Conservation (phyloP, 2,113 vertebrate genomes). For the Phalacrocorax carbo region DNA sequence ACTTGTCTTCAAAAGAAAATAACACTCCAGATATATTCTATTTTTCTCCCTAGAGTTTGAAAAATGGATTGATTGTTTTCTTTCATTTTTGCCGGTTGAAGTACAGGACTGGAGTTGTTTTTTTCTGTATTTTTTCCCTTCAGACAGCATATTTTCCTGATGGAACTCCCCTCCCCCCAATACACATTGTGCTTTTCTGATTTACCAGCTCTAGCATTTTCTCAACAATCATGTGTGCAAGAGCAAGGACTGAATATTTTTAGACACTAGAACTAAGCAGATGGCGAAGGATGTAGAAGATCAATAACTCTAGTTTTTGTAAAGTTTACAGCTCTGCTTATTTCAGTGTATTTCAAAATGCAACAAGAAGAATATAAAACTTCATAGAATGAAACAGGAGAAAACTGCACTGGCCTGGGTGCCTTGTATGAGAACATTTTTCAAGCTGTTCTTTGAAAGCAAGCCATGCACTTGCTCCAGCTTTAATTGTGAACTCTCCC, state of each 20-base stretch:
- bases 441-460: conserved; percentile 19
- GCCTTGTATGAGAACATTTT: not conserved
- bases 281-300: conserved; percentile 43
- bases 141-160: conserved; percentile 62
- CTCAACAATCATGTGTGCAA: conserved; percentile 62
- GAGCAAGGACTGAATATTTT: conserved; percentile 43
- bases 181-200: conserved; percentile 66
- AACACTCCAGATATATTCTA: not conserved
- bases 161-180: conserved; percentile 49
- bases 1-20: conserved; percentile 8
- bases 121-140: conserved; percentile 55
- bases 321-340: conserved; percentile 46
- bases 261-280: conserved; percentile 38
- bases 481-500: conserved; percentile 23
- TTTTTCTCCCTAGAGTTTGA: not conserved
- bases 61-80: not conserved
- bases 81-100: conserved; percentile 34
- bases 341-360: conserved; percentile 20
- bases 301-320: conserved; percentile 15
- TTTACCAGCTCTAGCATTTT: conserved; percentile 69
- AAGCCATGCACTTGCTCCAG: conserved; percentile 26
- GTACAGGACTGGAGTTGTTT: conserved; percentile 8
- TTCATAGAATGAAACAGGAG: not conserved
- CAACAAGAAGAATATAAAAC: not conserved
- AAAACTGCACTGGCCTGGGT: not conserved